Evolutionary conservation across 2,888 invertebrate genomes (phyloP), one percentile per base, ranked within the genome.

Genomic region (Phania funesta): DNA sequence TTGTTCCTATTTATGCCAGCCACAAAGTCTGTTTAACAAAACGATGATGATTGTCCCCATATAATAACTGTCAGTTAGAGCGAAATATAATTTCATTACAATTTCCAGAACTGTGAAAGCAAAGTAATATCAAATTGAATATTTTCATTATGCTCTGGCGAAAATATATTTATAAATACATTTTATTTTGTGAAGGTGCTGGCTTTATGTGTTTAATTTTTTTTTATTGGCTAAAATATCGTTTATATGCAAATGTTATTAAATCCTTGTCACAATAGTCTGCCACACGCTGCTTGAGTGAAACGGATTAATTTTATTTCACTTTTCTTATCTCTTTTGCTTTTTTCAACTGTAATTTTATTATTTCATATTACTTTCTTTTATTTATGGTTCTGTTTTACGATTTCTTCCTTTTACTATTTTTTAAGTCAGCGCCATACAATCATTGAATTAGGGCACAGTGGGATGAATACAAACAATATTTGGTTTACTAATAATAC

Each of bases 251-350:
- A 82, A 82, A 82, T 82, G 16, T 70, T 52, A 41, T 48, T 67
- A 70, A 78, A 60, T 74, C 75, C 50, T 78, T 75, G 82, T 82
- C 70, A 75, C 78, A 74, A 82, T 70, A 70, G 74, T 76, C 29
- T 82, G 88, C 87, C 88, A 89, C 89, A 88, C 88, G 89, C 89
- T 83, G 48, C 80, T 79, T 75, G 75, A 79, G 81, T 77, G 71
- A 73, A 80, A 77, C 88, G 89, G 88, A 88, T 88, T 88, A 89
- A 86, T 88, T 88, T 88, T 84, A 83, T 77, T 74, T 74, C 24
- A 68, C 73, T 73, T 76, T 77, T 73, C 52, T 54, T 64, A 29
- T 58, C 41, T 46, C 29, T n/a, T n/a, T n/a, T 52, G 22, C n/a
- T 18, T 24, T 62, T n/a, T 70, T 65, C 24, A 60, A 48, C 18